Base-by-base conservation (phyloP, 2,888 invertebrate genomes). In the Habrosyne pyritoides region DNA sequence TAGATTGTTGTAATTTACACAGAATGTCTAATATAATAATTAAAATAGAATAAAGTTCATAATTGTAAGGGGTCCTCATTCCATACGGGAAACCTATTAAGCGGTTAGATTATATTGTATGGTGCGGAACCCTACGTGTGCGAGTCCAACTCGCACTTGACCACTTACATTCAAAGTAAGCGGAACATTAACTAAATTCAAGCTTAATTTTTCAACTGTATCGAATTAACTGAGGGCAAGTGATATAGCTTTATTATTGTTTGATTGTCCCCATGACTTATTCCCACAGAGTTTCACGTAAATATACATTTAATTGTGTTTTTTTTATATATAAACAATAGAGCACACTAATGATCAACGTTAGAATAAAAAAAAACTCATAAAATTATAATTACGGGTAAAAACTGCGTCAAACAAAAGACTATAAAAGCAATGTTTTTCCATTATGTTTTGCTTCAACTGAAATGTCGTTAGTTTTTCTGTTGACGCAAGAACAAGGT, bases 331-430 rank as follows among this genome's bases (percentile, higher is more conserved):
- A 46, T 52, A 57, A 63, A 63, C 61, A 63, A 63, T 63, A 57
- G 49, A 59, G 55, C 53, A 57, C 57, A 42, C 42, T 56, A 53
- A 60, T 26, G 26, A 53, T 42, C 21, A 28, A 24, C 47, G 47
- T 47, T 42, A 46, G n/a, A n/a, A 33, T 12, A 48, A 47, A 48
- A 47, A 55, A 58, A 53, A 64, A 52, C 48, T 46, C 52, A 50
- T 51, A 42, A 52, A 53, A 57, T 49, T 47, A 5, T 57, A 63
- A 64, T 64, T 59, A 53, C 56, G 28, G 49, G n/a, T 57, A 59
- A 58, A 2, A 42, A 42, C 42, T 18, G 42, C 52, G 46, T 56
- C 50, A 55, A 61, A 66, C 66, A 66, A 61, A 60, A 57, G 21
- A 24, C 50, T 26, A 55, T 57, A 61, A 63, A 61, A 64, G 54